These are phyloP conservation scores for Artibeus lituratus DNA, from an alignment of 2,797 vertebrate genomes.

Conservation along the genomic window DNA sequence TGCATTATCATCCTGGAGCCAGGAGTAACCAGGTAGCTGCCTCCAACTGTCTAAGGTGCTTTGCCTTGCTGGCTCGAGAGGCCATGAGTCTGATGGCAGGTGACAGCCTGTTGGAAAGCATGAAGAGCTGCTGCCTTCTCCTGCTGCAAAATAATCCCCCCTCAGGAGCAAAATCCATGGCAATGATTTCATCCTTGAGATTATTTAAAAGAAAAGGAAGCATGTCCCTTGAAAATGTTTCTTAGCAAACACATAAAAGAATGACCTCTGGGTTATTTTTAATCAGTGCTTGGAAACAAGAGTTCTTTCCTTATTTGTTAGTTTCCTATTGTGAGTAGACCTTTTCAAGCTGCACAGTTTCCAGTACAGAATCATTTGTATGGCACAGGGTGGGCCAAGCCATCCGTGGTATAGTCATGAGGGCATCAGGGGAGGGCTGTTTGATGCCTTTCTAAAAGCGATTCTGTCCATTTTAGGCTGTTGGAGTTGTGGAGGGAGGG, in stretches of 20 bases:
- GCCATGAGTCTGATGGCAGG: background rate
- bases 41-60: slow-evolving; percentile 44
- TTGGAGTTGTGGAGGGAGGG: background rate
- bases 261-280: slow-evolving; percentile 56
- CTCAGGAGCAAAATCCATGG: slow-evolving; percentile 32
- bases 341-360: background rate
- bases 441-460: background rate
- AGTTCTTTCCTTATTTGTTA: slow-evolving; percentile 14
- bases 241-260: slow-evolving; percentile 52
- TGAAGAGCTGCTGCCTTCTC: background rate
- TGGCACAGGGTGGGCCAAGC: background rate
- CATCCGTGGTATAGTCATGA: background rate
- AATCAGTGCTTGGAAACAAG: slow-evolving; percentile 58
- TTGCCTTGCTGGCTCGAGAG: slow-evolving; percentile 41
- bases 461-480: background rate
- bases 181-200: slow-evolving; percentile 56
- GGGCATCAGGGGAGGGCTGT: background rate
- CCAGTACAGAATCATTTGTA: background rate
- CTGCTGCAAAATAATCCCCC: slow-evolving; percentile 48
- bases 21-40: slow-evolving; percentile 58
- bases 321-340: background rate
- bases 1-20: background rate
- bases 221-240: slow-evolving; percentile 43
- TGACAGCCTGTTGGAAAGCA: slow-evolving; percentile 29
- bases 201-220: slow-evolving; percentile 66